Evolutionary conservation across 2,888 invertebrate species (phyloP).

Genomic region (Rhodophaea formosa): DNA sequence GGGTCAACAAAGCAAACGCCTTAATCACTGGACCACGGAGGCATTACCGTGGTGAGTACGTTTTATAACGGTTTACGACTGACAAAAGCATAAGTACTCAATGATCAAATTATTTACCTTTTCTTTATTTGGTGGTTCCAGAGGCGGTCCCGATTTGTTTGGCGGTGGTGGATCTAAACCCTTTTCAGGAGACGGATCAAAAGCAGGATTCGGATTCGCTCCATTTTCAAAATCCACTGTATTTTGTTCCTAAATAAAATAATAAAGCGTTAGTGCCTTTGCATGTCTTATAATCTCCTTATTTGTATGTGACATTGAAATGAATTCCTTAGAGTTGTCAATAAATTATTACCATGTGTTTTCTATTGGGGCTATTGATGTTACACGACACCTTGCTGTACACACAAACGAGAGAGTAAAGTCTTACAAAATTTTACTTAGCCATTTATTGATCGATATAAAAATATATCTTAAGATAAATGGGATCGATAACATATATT

Average conservation of each 20-base stretch:
- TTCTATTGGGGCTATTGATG: neutral
- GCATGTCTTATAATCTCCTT: neutral
- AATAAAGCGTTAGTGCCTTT: slow-evolving; percentile 4
- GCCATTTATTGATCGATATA: slow-evolving; percentile 1
- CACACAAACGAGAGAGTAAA: neutral
- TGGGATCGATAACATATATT: slow-evolving; percentile 1
- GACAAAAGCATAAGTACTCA: too few species aligned
- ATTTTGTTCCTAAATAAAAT: slow-evolving; percentile 18
- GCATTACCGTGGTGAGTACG: too few species aligned
- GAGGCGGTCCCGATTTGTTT: neutral
- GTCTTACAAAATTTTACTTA: neutral
- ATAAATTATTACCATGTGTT: slow-evolving; percentile 9
- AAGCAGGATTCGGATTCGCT: neutral
- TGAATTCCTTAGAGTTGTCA: neutral
- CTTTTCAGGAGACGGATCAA: slow-evolving; percentile 8
- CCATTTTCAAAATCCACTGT: slow-evolving; percentile 17
- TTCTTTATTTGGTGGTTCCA: neutral
- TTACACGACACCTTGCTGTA: neutral
- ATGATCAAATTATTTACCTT: neutral
- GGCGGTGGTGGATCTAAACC: neutral
- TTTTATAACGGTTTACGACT: too few species aligned
- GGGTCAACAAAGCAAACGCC: too few species aligned
- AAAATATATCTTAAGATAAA: slow-evolving; percentile 14
- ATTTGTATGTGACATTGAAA: neutral
- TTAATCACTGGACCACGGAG: too few species aligned